Evolutionary conservation across 2,888 invertebrate species (phyloP).

Genomic region (Magallana nippona): DNA sequence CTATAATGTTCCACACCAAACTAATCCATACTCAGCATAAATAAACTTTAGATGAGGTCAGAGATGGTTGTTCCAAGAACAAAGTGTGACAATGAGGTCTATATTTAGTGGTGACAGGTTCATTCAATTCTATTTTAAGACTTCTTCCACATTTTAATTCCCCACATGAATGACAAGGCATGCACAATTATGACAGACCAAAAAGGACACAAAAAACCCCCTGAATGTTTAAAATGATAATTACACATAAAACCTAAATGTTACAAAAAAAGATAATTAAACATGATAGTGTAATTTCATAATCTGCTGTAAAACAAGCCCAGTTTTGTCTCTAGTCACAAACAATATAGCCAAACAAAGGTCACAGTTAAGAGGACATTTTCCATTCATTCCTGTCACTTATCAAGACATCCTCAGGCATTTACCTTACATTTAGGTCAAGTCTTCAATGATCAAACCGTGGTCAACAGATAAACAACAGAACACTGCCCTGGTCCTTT

Average conservation of each 20-base stretch:
- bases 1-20: no score
- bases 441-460: not conserved
- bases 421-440: not conserved
- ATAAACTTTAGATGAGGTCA: not conserved
- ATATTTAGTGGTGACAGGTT: conserved; percentile 2
- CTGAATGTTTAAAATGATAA: conserved; percentile 10
- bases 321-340: no score
- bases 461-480: no score
- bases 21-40: not conserved
- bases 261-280: not conserved
- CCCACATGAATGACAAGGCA: conserved; percentile 26
- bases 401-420: no score
- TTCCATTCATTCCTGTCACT: not conserved
- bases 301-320: no score
- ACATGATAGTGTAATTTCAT: not conserved
- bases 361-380: not conserved
- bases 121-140: conserved; percentile 24
- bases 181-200: conserved; percentile 2
- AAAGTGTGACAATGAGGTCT: conserved; percentile 10
- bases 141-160: not conserved
- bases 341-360: no score
- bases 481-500: no score
- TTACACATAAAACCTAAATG: not conserved
- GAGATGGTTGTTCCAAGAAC: not conserved
- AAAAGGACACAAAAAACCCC: not conserved